Evolutionary conservation across 2,888 invertebrate genomes (phyloP).

Genomic region (Hanleya hanleyi): DNA sequence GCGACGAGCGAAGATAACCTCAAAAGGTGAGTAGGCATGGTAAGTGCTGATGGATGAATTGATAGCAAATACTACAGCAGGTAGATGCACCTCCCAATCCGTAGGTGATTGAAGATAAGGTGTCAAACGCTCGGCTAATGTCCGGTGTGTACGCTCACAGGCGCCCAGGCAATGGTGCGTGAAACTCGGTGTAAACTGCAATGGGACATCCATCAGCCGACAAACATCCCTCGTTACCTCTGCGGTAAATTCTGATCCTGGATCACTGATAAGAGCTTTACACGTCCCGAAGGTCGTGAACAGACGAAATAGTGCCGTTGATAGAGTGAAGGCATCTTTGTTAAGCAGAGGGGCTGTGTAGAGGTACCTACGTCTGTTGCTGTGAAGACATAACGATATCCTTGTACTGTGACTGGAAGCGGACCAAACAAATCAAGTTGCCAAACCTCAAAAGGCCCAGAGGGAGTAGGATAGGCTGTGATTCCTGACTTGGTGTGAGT

Average conservation of each 20-base stretch:
- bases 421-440: neutral
- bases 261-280: constrained; percentile 1
- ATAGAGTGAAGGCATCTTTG: constrained; percentile 1
- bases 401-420: neutral
- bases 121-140: neutral
- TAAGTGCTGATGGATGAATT: neutral
- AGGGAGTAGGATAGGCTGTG: neutral
- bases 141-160: neutral
- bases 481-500: neutral
- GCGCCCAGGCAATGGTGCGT: constrained; percentile 9
- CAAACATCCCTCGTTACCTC: neutral
- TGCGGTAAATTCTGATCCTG: constrained; percentile 7
- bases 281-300: neutral
- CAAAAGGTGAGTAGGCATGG: constrained; percentile 8
- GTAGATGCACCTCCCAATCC: neutral
- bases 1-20: constrained; percentile 13
- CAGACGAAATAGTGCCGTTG: neutral
- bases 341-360: neutral
- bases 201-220: neutral
- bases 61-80: constrained; percentile 7
- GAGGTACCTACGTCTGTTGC: neutral
- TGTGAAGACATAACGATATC: neutral
- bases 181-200: constrained; percentile 1
- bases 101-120: neutral
- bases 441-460: neutral